These are phyloP conservation scores for Athripsodes cinereus DNA, from an alignment of 2,888 invertebrate species.

Conservation along the genomic window DNA sequence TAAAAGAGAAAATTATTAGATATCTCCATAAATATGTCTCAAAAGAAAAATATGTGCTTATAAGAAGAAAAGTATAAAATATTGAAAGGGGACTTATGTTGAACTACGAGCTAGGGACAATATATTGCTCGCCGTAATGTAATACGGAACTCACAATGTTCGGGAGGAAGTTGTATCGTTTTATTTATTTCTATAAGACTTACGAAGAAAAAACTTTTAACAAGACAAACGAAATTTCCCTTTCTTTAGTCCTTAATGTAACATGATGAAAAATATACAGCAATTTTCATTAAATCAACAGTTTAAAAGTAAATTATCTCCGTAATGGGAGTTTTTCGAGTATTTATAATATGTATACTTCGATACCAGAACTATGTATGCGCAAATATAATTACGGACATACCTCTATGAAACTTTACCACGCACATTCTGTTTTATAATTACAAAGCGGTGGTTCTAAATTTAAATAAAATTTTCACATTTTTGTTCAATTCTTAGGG, in stretches of 20 bases:
- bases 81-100: conserved; percentile 1
- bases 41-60: no score
- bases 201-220: conserved; percentile 6
- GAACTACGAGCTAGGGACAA: conserved; percentile 1
- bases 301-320: not conserved
- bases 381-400: no score
- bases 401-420: no score
- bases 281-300: not conserved
- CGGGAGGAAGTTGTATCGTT: conserved; percentile 13
- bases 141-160: conserved; percentile 7
- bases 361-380: no score
- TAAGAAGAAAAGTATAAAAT: not conserved
- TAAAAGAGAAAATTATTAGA: no score
- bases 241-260: not conserved
- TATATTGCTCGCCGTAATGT: conserved; percentile 9
- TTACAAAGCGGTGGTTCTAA: no score
- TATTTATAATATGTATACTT: no score
- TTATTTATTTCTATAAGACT: conserved; percentile 12
- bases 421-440: no score
- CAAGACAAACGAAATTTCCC: not conserved
- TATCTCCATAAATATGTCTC: no score
- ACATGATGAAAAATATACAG: not conserved
- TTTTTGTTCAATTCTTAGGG: no score
- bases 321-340: no score
- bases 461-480: no score